These are phyloP conservation scores for Limenitis camilla DNA, from an alignment of 2,888 invertebrate species.

Conservation along the genomic window DNA sequence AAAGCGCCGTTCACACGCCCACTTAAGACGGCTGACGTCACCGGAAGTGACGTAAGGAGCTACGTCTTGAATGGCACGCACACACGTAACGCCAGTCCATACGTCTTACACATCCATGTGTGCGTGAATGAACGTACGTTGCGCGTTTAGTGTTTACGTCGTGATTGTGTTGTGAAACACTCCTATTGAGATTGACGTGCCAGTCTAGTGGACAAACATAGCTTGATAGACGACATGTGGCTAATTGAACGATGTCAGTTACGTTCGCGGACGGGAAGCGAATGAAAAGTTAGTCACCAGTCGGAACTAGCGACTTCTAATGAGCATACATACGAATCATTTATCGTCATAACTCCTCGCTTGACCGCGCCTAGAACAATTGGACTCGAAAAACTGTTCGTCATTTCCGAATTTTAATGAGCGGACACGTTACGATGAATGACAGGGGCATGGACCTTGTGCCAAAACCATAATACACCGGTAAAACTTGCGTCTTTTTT, in stretches of 20 bases:
- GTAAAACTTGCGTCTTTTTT: slow-evolving; percentile 25
- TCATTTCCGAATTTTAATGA: slow-evolving; percentile 71
- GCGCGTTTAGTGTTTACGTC: slow-evolving; percentile 43
- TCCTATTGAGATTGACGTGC: slow-evolving; percentile 57
- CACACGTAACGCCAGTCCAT: slow-evolving; percentile 33
- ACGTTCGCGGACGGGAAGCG: slow-evolving; percentile 39
- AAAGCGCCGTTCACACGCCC: slow-evolving; percentile 59
- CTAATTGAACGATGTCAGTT: slow-evolving; percentile 60
- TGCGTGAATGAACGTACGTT: slow-evolving; percentile 61
- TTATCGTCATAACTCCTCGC: slow-evolving; percentile 52
- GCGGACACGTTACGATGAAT: slow-evolving; percentile 49
- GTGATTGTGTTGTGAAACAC: slow-evolving; percentile 43
- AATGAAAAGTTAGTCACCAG: slow-evolving; percentile 39
- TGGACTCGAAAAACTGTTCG: slow-evolving; percentile 57
- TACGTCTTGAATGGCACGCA: slow-evolving; percentile 63
- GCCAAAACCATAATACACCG: slow-evolving; percentile 57
- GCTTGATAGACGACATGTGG: slow-evolving; percentile 40
- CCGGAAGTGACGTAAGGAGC: slow-evolving; percentile 63
- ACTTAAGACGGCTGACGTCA: slow-evolving; percentile 63
- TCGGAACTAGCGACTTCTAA: slow-evolving; percentile 41
- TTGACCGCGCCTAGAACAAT: slow-evolving; percentile 55
- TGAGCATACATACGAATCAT: slow-evolving; percentile 41
- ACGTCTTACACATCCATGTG: slow-evolving; percentile 33
- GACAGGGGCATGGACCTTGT: slow-evolving; percentile 62
- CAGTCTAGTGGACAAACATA: slow-evolving; percentile 45